A percentile compares a stretch with the other conserved stretches of the same genome.
Conservation (phyloP, 1,140 invertebrate species). For the Hypsibius dujardini region DNA sequence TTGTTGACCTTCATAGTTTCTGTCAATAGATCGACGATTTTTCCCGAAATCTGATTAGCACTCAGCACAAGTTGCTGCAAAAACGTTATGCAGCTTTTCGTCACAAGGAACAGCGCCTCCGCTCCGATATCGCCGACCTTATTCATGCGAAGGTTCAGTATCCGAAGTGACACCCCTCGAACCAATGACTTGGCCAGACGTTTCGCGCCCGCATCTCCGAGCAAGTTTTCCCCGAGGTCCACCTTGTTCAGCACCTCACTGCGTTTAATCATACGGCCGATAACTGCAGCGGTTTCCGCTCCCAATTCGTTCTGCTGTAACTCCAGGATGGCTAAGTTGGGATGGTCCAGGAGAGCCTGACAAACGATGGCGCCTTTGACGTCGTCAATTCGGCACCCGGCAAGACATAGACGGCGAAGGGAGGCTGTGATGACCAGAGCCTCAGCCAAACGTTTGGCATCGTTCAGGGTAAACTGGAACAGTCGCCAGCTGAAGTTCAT, state of each 20-base stretch:
- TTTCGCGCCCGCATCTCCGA: neutral
- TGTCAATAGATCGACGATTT: neutral
- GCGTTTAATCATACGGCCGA: neutral
- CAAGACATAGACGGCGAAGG: neutral
- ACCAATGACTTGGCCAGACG: neutral
- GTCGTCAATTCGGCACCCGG: neutral
- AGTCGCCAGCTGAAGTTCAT: slow-evolving; percentile 5
- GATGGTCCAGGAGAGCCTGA: neutral
- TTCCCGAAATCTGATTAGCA: neutral
- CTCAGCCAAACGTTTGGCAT: neutral
- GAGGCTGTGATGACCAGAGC: neutral
- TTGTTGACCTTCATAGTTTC: slow-evolving; percentile 2
- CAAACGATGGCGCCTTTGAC: slow-evolving; percentile 8
- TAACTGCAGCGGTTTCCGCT: neutral
- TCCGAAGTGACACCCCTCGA: neutral
- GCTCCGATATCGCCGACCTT: neutral
- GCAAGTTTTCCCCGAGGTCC: neutral
- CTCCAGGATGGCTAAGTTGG: slow-evolving; percentile 4
- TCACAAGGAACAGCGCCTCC: neutral
- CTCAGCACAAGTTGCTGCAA: neutral
- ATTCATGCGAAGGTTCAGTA: neutral
- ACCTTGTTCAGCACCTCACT: slow-evolving; percentile 6
- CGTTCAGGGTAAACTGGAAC: slow-evolving; percentile 1
- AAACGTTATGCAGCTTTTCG: slow-evolving; percentile 6
- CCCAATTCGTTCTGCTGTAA: neutral